Evolutionary conservation across 2,797 vertebrate genomes (phyloP).

Genomic region (Monodelphis domestica): DNA sequence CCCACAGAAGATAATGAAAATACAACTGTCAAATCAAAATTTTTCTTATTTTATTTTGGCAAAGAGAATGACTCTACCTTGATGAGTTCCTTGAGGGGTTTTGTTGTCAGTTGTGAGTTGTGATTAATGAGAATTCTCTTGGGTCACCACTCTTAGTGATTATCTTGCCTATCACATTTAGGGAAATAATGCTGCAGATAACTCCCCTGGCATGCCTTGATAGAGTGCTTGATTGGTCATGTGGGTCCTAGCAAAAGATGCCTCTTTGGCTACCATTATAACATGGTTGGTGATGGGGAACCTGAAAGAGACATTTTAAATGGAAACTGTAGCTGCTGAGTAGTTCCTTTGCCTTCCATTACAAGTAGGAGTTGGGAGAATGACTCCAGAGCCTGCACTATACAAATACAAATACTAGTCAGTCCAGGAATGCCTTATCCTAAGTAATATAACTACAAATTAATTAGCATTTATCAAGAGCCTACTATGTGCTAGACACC

Average conservation of each 20-base stretch:
- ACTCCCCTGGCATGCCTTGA: neutral
- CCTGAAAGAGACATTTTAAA: neutral
- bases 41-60: slow-evolving; percentile 10
- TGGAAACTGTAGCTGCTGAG: neutral
- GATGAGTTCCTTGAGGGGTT: neutral
- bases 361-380: neutral
- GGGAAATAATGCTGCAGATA: neutral
- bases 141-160: neutral
- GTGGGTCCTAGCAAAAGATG: neutral
- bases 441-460: neutral
- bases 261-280: neutral
- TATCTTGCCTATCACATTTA: neutral
- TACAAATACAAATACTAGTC: neutral
- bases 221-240: neutral
- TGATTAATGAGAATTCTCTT: neutral
- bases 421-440: neutral
- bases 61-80: slow-evolving; percentile 30
- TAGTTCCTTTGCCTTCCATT: neutral
- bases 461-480: neutral
- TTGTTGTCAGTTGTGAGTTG: neutral
- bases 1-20: slow-evolving; percentile 22
- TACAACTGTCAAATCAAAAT: neutral
- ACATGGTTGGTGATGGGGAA: neutral
- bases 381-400: neutral
- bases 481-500: neutral